These are phyloP conservation scores for Odontocolon sp. DNA, from an alignment of 2,888 invertebrate species.

Conservation along the genomic window DNA sequence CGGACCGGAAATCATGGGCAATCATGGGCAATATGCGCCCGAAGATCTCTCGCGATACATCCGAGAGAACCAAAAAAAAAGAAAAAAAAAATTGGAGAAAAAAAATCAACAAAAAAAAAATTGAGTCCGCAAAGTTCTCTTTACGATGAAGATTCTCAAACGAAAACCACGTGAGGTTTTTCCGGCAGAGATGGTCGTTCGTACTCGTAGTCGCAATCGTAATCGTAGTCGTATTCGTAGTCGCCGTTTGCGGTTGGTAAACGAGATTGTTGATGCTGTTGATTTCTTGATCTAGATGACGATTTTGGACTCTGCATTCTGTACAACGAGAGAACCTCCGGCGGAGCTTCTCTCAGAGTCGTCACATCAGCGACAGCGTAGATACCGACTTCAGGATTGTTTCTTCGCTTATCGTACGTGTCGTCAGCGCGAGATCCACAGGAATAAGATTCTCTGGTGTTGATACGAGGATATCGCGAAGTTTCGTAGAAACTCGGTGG, in stretches of 20 bases:
- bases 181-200: slow-evolving; percentile 70
- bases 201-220: slow-evolving; percentile 76
- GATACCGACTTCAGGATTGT: slow-evolving; percentile 69
- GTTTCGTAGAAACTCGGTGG: slow-evolving; percentile 75
- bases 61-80: no score
- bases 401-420: slow-evolving; percentile 23
- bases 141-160: slow-evolving; percentile 65
- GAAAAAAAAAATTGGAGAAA: no score
- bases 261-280: slow-evolving; percentile 40
- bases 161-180: slow-evolving; percentile 79
- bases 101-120: background rate
- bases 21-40: slow-evolving; percentile 22
- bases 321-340: slow-evolving; percentile 75
- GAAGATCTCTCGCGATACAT: background rate
- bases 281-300: slow-evolving; percentile 28
- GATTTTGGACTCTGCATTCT: slow-evolving; percentile 70
- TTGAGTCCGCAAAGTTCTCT: background rate
- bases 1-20: slow-evolving; percentile 46
- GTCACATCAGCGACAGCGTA: slow-evolving; percentile 79
- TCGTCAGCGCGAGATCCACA: slow-evolving; percentile 20
- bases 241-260: slow-evolving; percentile 62
- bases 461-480: slow-evolving; percentile 65
- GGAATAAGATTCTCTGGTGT: slow-evolving; percentile 26
- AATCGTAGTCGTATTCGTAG: slow-evolving; percentile 68
- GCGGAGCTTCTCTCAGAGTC: slow-evolving; percentile 72